Conservation (phyloP, 2,797 vertebrate species). For the Alfaro cultratus region DNA sequence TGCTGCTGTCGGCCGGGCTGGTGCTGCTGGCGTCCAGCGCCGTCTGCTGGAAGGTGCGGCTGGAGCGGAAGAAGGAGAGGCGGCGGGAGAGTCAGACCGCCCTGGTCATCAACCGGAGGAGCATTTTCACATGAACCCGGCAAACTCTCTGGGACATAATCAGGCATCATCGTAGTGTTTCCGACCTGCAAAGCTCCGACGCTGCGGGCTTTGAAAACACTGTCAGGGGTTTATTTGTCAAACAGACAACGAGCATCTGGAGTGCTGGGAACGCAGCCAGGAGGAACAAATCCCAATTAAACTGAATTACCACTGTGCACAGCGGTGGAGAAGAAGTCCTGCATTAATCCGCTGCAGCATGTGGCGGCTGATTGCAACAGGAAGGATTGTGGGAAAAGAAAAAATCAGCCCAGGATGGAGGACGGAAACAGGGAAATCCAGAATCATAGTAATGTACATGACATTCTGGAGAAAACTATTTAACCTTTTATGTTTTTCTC, state of each 20-base stretch:
- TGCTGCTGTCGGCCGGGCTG: conserved; percentile 88
- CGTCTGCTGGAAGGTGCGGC: conserved; percentile 90
- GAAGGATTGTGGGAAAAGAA: conserved; percentile 43
- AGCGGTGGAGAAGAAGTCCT: conserved; percentile 63
- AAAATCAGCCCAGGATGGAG: conserved; percentile 31
- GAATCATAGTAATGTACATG: conserved; percentile 82
- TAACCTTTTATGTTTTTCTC: conserved; percentile 45
- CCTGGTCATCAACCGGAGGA: conserved; percentile 86
- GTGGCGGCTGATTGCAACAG: conserved; percentile 55
- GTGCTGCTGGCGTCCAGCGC: conserved; percentile 87
- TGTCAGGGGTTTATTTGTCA: conserved; percentile 51
- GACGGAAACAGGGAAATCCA: conserved; percentile 38
- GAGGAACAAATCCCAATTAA: conserved; percentile 69
- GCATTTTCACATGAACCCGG: conserved; percentile 81
- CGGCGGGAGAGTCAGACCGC: conserved; percentile 93
- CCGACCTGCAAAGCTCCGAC: conserved; percentile 27
- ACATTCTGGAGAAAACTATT: conserved; percentile 17
- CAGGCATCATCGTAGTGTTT: conserved; percentile 27
- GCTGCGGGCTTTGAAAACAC: conserved; percentile 60
- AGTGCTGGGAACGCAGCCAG: conserved; percentile 63
- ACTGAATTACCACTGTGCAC: conserved; percentile 63
- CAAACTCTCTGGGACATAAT: conserved; percentile 22
- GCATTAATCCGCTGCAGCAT: conserved; percentile 68
- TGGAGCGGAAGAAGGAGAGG: conserved; percentile 87
- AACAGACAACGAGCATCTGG: conserved; percentile 66